phyloP scores from a whole-genome alignment of 2,797 vertebrate genomes.

The Chiroxiphia lanceolata region DNA sequence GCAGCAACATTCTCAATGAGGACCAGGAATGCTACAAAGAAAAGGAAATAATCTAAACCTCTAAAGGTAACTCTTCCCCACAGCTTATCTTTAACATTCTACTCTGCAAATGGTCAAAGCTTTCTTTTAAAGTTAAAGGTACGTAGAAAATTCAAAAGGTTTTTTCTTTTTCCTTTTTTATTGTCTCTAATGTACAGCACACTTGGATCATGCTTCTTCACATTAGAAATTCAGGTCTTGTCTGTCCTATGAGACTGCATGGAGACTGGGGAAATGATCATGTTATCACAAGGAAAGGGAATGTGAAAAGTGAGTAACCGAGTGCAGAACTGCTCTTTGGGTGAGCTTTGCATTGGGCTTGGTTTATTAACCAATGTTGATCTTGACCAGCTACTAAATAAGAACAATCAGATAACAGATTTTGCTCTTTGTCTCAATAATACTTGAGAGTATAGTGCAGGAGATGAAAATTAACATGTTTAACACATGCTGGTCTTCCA shows the following conservation, averaged over 20 bases:
- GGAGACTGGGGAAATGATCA: constrained; percentile 4
- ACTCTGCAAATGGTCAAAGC: neutral
- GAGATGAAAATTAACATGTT: neutral
- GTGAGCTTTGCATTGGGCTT: neutral
- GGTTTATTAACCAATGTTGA: neutral
- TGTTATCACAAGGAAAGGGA: neutral
- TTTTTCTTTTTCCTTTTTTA: neutral
- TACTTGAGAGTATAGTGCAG: neutral
- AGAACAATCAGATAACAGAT: neutral
- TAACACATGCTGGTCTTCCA: neutral
- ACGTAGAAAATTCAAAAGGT: neutral
- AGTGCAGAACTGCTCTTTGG: neutral
- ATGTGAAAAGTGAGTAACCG: neutral
- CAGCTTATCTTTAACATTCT: neutral
- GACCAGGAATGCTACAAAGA: constrained; percentile 12
- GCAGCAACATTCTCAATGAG: constrained; percentile 3
- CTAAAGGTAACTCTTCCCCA: neutral
- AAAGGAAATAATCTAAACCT: neutral
- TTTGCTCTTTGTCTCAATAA: neutral
- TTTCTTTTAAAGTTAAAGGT: neutral
- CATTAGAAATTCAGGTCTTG: neutral
- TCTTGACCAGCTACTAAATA: neutral
- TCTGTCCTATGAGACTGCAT: neutral
- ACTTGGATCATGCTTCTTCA: neutral
- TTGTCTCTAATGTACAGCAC: neutral